Evolutionary conservation across 2,888 invertebrate genomes (phyloP).

Genomic region (Pyrrhia umbra): DNA sequence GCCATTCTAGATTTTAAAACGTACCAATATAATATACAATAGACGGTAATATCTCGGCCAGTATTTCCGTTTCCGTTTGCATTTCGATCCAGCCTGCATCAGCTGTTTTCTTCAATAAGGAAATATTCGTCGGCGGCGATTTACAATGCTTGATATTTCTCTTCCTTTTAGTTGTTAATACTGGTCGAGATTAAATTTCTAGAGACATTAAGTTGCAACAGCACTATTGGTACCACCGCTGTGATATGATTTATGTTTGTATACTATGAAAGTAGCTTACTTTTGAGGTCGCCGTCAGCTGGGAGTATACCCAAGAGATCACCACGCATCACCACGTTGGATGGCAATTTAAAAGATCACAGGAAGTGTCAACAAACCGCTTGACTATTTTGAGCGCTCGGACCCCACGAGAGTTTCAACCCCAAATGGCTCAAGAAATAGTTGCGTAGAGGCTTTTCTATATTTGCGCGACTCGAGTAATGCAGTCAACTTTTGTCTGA

Average conservation of each 20-base stretch:
- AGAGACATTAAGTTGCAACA: constrained; percentile 25
- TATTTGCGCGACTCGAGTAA: no score
- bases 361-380: no score
- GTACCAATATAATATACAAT: constrained; percentile 41
- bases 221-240: constrained; percentile 4
- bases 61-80: constrained; percentile 47
- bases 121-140: constrained; percentile 44
- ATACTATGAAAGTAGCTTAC: no score
- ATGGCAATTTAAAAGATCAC: no score
- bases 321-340: no score
- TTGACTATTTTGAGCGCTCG: no score
- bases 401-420: no score
- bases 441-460: no score
- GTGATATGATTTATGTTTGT: background rate
- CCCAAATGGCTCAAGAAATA: no score
- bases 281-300: no score
- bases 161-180: constrained; percentile 37
- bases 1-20: constrained; percentile 14
- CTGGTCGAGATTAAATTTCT: constrained; percentile 33
- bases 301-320: no score
- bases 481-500: no score
- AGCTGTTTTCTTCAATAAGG: constrained; percentile 61
- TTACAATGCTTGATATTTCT: constrained; percentile 49
- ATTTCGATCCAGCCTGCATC: constrained; percentile 56
- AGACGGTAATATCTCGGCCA: constrained; percentile 23